These are phyloP conservation scores for Synergus itoensis DNA, from an alignment of 2,888 invertebrate genomes.

Conservation along the genomic window DNA sequence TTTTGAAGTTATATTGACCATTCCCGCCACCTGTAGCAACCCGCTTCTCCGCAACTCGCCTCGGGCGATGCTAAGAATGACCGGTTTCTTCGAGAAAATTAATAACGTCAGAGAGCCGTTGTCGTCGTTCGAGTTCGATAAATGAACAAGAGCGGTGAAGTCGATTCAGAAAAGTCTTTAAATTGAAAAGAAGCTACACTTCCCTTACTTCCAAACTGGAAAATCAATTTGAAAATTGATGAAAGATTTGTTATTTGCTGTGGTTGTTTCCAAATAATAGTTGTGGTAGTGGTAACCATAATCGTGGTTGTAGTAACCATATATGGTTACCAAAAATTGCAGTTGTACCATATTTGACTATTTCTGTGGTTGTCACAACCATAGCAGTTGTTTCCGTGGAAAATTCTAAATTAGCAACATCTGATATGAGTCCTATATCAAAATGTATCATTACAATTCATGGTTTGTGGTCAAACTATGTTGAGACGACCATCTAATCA, in stretches of 20 bases:
- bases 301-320: no score
- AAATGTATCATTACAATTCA: slow-evolving; percentile 72
- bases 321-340: no score
- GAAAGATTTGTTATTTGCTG: no score
- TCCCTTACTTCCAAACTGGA: background rate
- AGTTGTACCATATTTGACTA: no score
- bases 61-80: slow-evolving; percentile 67
- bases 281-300: no score
- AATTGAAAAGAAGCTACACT: background rate
- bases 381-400: no score
- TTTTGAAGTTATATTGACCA: slow-evolving; percentile 77
- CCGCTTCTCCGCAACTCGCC: slow-evolving; percentile 60
- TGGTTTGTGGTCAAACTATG: slow-evolving; percentile 62
- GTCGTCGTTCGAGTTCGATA: slow-evolving; percentile 37
- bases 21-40: slow-evolving; percentile 76
- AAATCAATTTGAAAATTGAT: background rate
- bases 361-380: no score
- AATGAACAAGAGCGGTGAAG: slow-evolving; percentile 18
- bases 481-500: slow-evolving; percentile 60
- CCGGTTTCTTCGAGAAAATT: slow-evolving; percentile 70
- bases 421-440: slow-evolving; percentile 51
- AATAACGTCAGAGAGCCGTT: slow-evolving; percentile 61
- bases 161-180: background rate
- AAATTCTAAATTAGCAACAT: background rate
- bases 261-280: no score